Percentiles rank a stretch among this genome's conserved stretches.
Evolutionary conservation across 64 coral and sea anemone genomes (phyloP).

Genomic region (Platygyra sinensis): DNA sequence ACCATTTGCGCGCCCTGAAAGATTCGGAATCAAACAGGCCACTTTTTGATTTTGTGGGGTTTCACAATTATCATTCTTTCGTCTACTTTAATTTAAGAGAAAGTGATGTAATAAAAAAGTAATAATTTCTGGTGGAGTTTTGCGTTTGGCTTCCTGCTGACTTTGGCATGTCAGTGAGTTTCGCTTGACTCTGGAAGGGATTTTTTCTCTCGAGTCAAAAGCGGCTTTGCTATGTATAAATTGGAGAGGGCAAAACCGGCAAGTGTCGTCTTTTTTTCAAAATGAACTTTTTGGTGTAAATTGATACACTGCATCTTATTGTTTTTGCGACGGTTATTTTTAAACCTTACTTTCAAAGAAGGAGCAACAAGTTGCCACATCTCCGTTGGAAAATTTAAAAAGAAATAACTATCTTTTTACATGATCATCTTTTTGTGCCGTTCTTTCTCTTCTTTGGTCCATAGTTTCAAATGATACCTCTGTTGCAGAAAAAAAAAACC

Average conservation of each 20-base stretch:
- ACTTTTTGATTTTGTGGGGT: too few species aligned
- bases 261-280: background rate
- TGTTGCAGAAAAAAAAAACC: background rate
- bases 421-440: background rate
- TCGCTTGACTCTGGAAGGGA: background rate
- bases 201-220: background rate
- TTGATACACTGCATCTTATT: too few species aligned
- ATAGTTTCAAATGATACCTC: background rate
- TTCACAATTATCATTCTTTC: too few species aligned
- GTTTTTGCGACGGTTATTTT: background rate
- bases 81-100: too few species aligned
- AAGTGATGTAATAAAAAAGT: too few species aligned
- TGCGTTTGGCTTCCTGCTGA: too few species aligned
- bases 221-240: background rate
- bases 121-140: too few species aligned
- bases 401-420: background rate
- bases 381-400: background rate
- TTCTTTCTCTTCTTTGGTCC: background rate
- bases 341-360: background rate
- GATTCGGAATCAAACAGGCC: too few species aligned
- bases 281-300: background rate
- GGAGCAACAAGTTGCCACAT: background rate
- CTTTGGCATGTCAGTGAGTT: too few species aligned
- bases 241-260: background rate
- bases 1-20: too few species aligned